Evolutionary conservation across 53 echinoderm and acorn worm species (phyloP).

Genomic region (Pentamera pediparva): DNA sequence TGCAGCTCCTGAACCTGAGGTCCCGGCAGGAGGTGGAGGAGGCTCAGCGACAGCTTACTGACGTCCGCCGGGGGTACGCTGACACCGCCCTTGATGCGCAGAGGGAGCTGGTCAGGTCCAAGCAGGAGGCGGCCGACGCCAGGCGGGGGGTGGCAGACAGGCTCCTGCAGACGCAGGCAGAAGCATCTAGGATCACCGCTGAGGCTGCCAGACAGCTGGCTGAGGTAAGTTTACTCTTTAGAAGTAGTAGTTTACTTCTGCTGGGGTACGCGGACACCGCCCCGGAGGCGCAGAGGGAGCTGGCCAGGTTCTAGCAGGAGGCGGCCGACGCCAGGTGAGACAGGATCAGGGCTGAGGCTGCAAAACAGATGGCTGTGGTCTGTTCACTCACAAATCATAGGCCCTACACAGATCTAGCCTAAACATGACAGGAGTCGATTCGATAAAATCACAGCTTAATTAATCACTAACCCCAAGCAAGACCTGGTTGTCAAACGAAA

Average conservation of each 20-base stretch:
- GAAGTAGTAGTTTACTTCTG: too few species aligned
- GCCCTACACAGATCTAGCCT: too few species aligned
- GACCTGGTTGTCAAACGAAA: too few species aligned
- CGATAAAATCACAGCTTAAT: too few species aligned
- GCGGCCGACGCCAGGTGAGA: slow-evolving; percentile 52
- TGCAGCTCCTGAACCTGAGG: slow-evolving; percentile 77
- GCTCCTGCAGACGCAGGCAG: slow-evolving; percentile 78
- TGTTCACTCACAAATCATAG: too few species aligned
- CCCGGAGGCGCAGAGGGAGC: slow-evolving; percentile 56
- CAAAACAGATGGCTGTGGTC: slow-evolving; percentile 83
- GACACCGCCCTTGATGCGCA: slow-evolving; percentile 62
- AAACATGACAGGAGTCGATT: too few species aligned
- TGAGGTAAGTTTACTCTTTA: slow-evolving; percentile 67
- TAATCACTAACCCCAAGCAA: too few species aligned
- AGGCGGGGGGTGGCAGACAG: slow-evolving; percentile 52
- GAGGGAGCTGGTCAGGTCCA: slow-evolving; percentile 39
- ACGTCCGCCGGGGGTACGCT: slow-evolving; percentile 54
- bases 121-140: slow-evolving; percentile 60
- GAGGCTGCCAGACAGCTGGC: slow-evolving; percentile 89
- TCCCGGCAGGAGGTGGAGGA: slow-evolving; percentile 86
- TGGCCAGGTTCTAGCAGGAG: slow-evolving; percentile 51
- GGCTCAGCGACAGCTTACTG: slow-evolving; percentile 71
- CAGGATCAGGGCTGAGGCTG: slow-evolving; percentile 83
- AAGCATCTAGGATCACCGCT: slow-evolving; percentile 83
- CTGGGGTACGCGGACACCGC: slow-evolving; percentile 54